Evolutionary conservation across 2,888 invertebrate species (phyloP).

Genomic region (Bedellia somnulentella): DNA sequence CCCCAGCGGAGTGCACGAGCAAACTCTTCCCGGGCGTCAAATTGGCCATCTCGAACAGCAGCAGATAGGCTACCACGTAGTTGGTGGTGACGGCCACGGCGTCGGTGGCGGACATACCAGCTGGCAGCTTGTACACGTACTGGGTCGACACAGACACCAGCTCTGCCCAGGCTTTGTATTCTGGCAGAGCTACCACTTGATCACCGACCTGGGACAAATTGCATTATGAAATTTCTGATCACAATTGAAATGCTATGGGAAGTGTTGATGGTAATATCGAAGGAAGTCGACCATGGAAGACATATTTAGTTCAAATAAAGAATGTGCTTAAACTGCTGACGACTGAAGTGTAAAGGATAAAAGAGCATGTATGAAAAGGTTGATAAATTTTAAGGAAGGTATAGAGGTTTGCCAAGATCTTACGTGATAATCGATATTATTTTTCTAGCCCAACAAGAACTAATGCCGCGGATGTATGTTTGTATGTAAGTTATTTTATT

Average conservation of each 20-base stretch:
- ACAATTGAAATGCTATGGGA: conserved; percentile 11
- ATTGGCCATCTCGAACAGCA: conserved; percentile 82
- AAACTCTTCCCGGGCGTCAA: conserved; percentile 78
- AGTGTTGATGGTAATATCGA: neutral
- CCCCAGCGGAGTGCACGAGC: conserved; percentile 83
- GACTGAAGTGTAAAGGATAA: no score
- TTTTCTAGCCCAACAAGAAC: no score
- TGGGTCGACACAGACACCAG: conserved; percentile 78
- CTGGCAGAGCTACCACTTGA: conserved; percentile 81
- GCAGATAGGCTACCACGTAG: conserved; percentile 82
- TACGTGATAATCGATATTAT: no score
- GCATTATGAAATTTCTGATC: conserved; percentile 4
- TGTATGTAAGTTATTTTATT: no score
- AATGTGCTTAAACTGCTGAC: no score
- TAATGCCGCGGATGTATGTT: no score
- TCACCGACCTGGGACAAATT: conserved; percentile 69
- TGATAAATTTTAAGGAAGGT: no score
- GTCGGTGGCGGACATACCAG: conserved; percentile 74
- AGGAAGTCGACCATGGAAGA: no score
- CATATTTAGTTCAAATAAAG: no score
- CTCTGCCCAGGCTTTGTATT: conserved; percentile 87
- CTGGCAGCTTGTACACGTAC: conserved; percentile 77
- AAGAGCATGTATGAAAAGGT: no score
- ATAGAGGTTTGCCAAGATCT: no score
- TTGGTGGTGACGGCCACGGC: conserved; percentile 85